phyloP scores from a whole-genome alignment of 2,888 invertebrate genomes.

The Drosophila colorata region DNA sequence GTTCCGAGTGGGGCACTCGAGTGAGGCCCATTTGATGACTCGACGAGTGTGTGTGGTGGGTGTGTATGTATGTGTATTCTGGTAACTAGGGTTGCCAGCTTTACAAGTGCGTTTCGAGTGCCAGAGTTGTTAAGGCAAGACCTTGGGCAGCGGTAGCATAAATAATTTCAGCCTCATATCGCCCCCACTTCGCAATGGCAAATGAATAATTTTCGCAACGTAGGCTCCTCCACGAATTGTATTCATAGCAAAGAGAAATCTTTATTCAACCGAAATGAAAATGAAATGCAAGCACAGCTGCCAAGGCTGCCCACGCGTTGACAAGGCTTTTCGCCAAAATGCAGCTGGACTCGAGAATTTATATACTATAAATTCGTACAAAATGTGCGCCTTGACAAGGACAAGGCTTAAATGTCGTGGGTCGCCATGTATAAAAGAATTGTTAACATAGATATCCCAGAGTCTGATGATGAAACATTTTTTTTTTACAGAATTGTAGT shows the following conservation, averaged over 20 bases:
- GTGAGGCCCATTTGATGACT: slow-evolving; percentile 38
- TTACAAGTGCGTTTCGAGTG: slow-evolving; percentile 44
- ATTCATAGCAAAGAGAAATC: slow-evolving; percentile 30
- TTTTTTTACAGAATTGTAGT: too few species aligned
- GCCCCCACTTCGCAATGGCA: slow-evolving; percentile 50
- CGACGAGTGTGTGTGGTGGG: slow-evolving; percentile 18
- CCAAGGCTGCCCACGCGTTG: slow-evolving; percentile 22
- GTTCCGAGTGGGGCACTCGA: slow-evolving; percentile 55
- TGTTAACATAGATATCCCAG: too few species aligned
- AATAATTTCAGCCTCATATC: slow-evolving; percentile 10
- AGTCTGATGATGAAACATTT: too few species aligned
- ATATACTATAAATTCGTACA: not conserved
- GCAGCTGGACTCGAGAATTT: slow-evolving; percentile 14
- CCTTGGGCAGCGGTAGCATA: slow-evolving; percentile 56
- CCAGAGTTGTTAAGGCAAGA: slow-evolving; percentile 45
- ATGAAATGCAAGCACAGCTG: slow-evolving; percentile 28
- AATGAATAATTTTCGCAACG: slow-evolving; percentile 41
- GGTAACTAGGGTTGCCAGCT: slow-evolving; percentile 25
- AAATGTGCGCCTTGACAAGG: slow-evolving; percentile 31
- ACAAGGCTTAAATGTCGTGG: slow-evolving; percentile 5
- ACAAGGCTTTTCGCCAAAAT: slow-evolving; percentile 29
- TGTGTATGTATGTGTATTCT: slow-evolving; percentile 15
- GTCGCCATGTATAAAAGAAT: not conserved
- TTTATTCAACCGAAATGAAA: slow-evolving; percentile 37
- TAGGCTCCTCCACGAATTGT: slow-evolving; percentile 22